Conservation (phyloP, 2,888 invertebrate genomes). For the Heliothis peltigera region DNA sequence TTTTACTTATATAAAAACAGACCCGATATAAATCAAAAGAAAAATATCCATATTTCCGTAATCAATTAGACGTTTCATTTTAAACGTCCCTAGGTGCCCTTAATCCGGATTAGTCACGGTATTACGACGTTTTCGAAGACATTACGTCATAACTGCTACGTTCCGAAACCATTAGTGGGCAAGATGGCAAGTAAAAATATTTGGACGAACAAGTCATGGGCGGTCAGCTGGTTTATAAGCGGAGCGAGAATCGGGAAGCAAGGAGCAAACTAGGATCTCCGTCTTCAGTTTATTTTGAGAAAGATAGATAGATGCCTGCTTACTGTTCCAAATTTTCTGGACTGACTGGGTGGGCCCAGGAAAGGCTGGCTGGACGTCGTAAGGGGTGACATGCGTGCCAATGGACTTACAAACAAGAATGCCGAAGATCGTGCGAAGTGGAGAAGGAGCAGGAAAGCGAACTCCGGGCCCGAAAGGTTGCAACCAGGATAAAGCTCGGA, state of each 20-base stretch:
- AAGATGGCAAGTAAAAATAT: slow-evolving; percentile 70
- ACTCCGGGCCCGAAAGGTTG: no score
- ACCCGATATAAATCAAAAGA: background rate
- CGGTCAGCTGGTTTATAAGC: slow-evolving; percentile 26
- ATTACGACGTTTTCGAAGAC: slow-evolving; percentile 70
- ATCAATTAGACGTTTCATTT: slow-evolving; percentile 66
- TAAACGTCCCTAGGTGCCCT: slow-evolving; percentile 67
- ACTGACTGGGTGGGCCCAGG: no score
- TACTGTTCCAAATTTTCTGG: no score
- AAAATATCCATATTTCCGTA: slow-evolving; percentile 32
- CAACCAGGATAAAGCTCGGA: no score
- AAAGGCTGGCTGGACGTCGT: no score
- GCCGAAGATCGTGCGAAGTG: no score
- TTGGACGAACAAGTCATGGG: slow-evolving; percentile 50
- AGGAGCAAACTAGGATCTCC: background rate
- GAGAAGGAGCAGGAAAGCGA: no score
- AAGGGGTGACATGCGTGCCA: no score
- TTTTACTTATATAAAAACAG: no score
- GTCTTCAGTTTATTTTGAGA: background rate
- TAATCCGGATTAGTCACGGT: slow-evolving; percentile 73
- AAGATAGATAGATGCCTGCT: background rate
- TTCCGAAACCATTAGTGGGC: slow-evolving; percentile 64
- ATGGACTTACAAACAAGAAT: no score
- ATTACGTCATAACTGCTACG: slow-evolving; percentile 75
- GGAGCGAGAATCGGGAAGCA: background rate